Evolutionary conservation across 2,113 vertebrate species (phyloP), one percentile per base, ranked within the genome.

Genomic region (Neolamprologus sp.): DNA sequence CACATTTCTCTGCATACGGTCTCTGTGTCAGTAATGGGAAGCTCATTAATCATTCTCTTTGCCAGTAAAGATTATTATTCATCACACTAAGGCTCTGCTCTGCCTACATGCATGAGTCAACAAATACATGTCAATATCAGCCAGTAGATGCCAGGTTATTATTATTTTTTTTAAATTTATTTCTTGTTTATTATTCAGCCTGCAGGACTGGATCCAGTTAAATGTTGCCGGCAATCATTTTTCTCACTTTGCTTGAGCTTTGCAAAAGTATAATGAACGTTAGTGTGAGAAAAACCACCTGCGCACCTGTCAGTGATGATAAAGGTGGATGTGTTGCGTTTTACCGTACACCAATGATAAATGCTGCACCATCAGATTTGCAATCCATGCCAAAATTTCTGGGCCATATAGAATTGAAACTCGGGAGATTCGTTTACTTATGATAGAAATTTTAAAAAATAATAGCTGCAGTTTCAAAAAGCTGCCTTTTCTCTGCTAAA

Each of bases 21-120:
- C 57, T 49, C 58, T 23, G 31, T 80, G 60, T 85, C 78, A 26
- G 82, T 57, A 35, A 54, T 60, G 31, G 53, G 80, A 78, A 42
- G 86, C 78, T 83, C 88, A 87, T 94, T 92, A 93, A 95, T 95
- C 92, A 92, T 83, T 65, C 47, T 80, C 40, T 82, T 40, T 90
- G 91, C 83, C 84, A 87, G 84, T 92, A 81, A 81, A 80, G 83
- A 92, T 95, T 58, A 88, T 93, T 92, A 90, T 94, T 93, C 90
- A 85, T 84, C 86, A 53, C 53, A 17, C 9, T 16, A 73, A 85
- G 73, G 31, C 37, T 1, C 21, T 31, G 60, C 26, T 68, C 58
- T 81, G 79, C 83, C 78, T 63, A 85, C 91, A 87, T 86, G 84
- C 75, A 87, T 60, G 35, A 80, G 54, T 80, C 84, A 90, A 91